Base-by-base conservation (phyloP, 2,888 invertebrate species). In the Buathra laborator region DNA sequence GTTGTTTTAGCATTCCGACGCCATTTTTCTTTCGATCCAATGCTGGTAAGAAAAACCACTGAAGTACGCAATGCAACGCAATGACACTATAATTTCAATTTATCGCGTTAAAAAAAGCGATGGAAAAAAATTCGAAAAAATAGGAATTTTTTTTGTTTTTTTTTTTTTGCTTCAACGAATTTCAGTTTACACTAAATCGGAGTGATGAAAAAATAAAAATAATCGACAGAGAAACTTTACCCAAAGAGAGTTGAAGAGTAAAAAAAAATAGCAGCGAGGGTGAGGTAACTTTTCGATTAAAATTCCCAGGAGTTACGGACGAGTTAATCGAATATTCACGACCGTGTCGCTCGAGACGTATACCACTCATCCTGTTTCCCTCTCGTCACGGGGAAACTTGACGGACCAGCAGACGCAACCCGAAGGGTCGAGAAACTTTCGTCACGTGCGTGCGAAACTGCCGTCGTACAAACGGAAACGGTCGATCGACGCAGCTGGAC, bases 271-370 rank as follows among this genome's bases (percentile, higher is more conserved):
- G 32, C 37, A 59, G 64, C 32, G 48, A 24, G 62, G 46, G 1
- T 16, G 76, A 44, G 68, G 46, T 79, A 70, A 87, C 86, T 88
- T 86, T 82, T 78, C 87, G 88, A 87, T 89, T 88, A 87, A 89
- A 89, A 89, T 88, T 89, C 87, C 80, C 83, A 70, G 74, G 86
- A 86, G 86, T 86, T 87, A 77, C 77, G 79, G 80, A 86, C 84
- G 81, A 87, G 86, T 89, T 89, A 89, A 89, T 89, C 89, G 89
- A 89, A 89, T 87, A 87, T 89, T 89, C 89, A 88, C 80, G 76
- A 87, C 86, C 82, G 86, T 83, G 86, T 86, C 84, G 81, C 43
- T 7, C 48, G 62, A 59, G 68, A 71, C 32, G 43, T 48, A 75
- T 19, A 79, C 82, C 62, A 53, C 78, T 82, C 48, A 56, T 84